Evolutionary conservation across 2,113 vertebrate species (phyloP), one percentile per base, ranked within the genome.

Genomic region (Nothobranchius furzeri): DNA sequence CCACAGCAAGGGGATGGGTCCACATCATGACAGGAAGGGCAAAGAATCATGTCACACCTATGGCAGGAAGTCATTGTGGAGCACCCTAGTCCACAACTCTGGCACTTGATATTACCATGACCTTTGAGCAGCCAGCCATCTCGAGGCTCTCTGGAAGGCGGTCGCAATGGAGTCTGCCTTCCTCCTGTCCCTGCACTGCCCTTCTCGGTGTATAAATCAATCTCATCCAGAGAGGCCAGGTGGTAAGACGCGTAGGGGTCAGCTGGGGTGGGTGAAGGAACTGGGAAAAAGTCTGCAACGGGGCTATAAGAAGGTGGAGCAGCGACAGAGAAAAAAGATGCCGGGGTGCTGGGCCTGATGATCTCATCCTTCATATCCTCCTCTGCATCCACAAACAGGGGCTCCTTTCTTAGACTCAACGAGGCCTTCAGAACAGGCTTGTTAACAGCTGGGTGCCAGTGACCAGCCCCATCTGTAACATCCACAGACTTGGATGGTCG

Each of bases 401-500:
- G 93, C 80, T 99, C 98, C 88, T 96, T 98, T 79, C 96, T 92
- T 70, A 97, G 93, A 81, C 96, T 98, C 83, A 96, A 56, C 0
- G 97, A 95, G 53, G 95, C 88, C 89, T 95, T 96, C 79, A 97
- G 78, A 1, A 96, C 94, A 0, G 96, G 95, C 53, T 96, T 98
- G 78, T 68, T 93, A 82, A 79, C 75, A 2, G 87, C 90, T 30
- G 95, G 91, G 57, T 98, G 97, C 96, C 96, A 96, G 47, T 95
- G 95, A 49, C 93, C 96, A 12, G 97, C 97, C 12, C 93, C 95
- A 66, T 99, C 98, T 0, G 96, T 98, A 0, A 96, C 85, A 11
- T 98, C 98, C 82, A 98, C 95, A 0, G 96, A 98, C 71, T 96
- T 95, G 2, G 96, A 99, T 1, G 96, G 93, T 52, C 97, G 96